Conservation (phyloP, 2,797 vertebrate species). For the Tenualosa ilisha region DNA sequence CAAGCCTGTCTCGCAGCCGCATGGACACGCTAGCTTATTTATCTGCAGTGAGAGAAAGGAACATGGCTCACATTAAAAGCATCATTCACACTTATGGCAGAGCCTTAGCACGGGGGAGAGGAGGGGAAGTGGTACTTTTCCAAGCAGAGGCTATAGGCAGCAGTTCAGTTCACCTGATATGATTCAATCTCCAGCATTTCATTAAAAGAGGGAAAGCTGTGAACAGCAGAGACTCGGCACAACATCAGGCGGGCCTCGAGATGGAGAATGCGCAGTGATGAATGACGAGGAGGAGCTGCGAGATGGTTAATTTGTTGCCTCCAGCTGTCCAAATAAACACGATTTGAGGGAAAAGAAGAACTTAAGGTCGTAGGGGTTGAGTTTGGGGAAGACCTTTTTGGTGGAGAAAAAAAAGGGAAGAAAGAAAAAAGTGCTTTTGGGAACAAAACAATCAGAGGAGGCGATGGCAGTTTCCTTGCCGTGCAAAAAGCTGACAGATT, state of each 20-base stretch:
- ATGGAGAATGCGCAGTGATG: neutral
- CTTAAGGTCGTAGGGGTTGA: neutral
- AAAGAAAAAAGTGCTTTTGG: slow-evolving; percentile 57
- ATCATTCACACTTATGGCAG: slow-evolving; percentile 33
- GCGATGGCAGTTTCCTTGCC: slow-evolving; percentile 60
- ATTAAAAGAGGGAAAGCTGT: slow-evolving; percentile 24
- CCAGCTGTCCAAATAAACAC: neutral
- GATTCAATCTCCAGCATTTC: slow-evolving; percentile 20
- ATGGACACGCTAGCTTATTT: slow-evolving; percentile 62
- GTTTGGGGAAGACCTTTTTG: neutral
- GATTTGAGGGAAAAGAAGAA: neutral
- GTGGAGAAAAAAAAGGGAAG: slow-evolving; percentile 30
- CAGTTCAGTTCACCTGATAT: slow-evolving; percentile 11
- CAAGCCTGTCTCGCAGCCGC: slow-evolving; percentile 45
- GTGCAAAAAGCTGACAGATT: slow-evolving; percentile 66
- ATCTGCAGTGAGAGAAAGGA: slow-evolving; percentile 61
- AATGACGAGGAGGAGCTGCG: neutral
- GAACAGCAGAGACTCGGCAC: slow-evolving; percentile 17
- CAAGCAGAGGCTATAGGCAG: neutral
- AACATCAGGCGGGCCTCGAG: neutral
- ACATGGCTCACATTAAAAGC: slow-evolving; percentile 50
- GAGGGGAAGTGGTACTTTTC: neutral
- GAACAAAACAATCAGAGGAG: slow-evolving; percentile 50
- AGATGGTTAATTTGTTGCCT: neutral
- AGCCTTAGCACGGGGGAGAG: neutral